Conservation (phyloP, 2,797 vertebrate species). For the Scomberomorus guttatus region DNA sequence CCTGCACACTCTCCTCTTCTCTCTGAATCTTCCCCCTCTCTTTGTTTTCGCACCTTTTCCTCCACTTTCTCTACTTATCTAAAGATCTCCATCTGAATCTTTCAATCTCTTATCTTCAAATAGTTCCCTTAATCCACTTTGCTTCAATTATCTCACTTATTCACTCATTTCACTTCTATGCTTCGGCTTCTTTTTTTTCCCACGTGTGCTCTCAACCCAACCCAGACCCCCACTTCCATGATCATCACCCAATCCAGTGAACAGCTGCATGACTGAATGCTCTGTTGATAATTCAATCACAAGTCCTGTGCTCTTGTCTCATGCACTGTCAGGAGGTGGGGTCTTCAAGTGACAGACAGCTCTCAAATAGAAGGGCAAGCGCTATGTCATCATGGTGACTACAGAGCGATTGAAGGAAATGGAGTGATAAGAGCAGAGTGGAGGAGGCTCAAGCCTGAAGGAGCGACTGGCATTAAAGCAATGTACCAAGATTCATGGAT, state of each 20-base stretch:
- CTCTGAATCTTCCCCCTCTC: conserved; percentile 45
- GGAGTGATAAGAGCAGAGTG: conserved; percentile 81
- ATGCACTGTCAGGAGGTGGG: conserved; percentile 41
- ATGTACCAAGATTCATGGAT: conserved; percentile 48
- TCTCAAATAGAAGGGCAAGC: conserved; percentile 76
- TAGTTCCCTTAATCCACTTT: conserved; percentile 26
- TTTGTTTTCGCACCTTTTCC: conserved; percentile 30
- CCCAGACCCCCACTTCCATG: neutral
- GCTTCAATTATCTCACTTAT: conserved; percentile 24
- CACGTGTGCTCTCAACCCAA: neutral
- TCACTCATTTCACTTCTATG: conserved; percentile 8
- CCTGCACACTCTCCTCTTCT: conserved; percentile 55
- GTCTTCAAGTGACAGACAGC: conserved; percentile 68
- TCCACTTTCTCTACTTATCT: conserved; percentile 41
- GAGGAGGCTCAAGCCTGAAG: conserved; percentile 78
- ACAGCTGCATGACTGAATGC: conserved; percentile 50
- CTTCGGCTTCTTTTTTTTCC: conserved; percentile 1
- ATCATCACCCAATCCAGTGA: conserved; percentile 27
- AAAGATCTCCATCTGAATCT: conserved; percentile 37
- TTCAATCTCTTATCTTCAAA: conserved; percentile 17
- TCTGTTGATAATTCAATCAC: conserved; percentile 51
- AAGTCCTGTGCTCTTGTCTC: conserved; percentile 45
- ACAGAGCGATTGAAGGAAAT: conserved; percentile 77
- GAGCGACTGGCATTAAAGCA: conserved; percentile 82
- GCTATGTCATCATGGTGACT: conserved; percentile 75